Conservation (phyloP, 1,140 invertebrate species). For the Muscidifurax raptorellus region DNA sequence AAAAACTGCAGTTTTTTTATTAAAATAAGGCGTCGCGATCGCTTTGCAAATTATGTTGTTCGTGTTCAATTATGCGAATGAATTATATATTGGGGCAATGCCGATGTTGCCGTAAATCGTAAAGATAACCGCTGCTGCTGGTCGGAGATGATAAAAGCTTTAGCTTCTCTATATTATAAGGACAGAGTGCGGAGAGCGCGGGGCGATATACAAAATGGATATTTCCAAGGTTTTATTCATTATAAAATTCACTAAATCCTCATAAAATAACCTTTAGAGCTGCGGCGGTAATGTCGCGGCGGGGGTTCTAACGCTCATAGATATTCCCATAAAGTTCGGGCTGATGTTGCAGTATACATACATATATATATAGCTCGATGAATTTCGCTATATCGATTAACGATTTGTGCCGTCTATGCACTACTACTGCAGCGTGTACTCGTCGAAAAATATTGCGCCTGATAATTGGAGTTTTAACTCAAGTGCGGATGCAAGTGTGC, state of each 20-base stretch:
- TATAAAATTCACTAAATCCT: conserved; percentile 34
- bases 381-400: not conserved
- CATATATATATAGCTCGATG: not conserved
- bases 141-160: not conserved
- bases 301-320: not conserved
- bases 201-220: not conserved
- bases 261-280: conserved; percentile 25
- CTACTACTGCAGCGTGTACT: too few relatives aligned
- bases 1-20: conserved; percentile 31
- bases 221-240: conserved; percentile 14
- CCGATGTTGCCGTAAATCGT: not conserved
- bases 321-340: conserved; percentile 5
- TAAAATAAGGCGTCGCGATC: not conserved
- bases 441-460: too few relatives aligned
- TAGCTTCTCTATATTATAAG: not conserved
- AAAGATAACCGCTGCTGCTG: not conserved
- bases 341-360: not conserved
- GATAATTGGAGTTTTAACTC: too few relatives aligned
- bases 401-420: too few relatives aligned
- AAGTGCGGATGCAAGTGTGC: too few relatives aligned
- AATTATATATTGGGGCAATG: not conserved
- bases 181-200: not conserved
- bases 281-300: not conserved
- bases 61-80: not conserved
- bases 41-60: not conserved